Conservation (phyloP, 37 sponge, comb jelly and placozoan genomes). For the Chondrosia reniformis region DNA sequence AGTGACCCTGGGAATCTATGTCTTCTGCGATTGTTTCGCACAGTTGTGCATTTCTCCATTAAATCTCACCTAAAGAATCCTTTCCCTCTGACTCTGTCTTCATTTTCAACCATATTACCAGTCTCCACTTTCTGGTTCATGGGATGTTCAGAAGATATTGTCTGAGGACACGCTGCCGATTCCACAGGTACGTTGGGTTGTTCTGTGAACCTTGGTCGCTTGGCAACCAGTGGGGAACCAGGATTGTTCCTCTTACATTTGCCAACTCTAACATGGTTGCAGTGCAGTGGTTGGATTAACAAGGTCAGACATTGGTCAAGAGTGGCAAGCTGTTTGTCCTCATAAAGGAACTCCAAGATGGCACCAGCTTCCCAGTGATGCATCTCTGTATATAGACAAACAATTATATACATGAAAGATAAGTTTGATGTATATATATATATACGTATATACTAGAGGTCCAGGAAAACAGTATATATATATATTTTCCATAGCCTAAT, state of each 20-base stretch:
- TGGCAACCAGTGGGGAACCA: background rate
- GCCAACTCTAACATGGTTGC: background rate
- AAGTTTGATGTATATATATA: background rate
- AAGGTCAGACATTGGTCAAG: background rate
- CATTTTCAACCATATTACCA: too few relatives aligned
- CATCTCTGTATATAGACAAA: background rate
- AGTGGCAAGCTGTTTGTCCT: background rate
- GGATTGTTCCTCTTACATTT: background rate
- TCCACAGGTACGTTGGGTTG: background rate
- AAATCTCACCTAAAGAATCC: too few relatives aligned
- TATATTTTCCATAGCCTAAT: background rate
- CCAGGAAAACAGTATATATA: background rate
- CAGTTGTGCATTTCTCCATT: too few relatives aligned
- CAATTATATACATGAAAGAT: background rate
- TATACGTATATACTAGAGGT: background rate
- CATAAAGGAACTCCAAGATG: slow-evolving; percentile 4
- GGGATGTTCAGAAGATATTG: too few relatives aligned
- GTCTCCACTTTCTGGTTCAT: too few relatives aligned
- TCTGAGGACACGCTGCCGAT: background rate
- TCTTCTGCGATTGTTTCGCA: too few relatives aligned
- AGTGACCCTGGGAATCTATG: too few relatives aligned
- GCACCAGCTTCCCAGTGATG: background rate
- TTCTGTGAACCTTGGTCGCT: background rate
- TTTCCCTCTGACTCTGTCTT: too few relatives aligned
- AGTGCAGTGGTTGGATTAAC: background rate